Conservation (phyloP, 2,113 vertebrate species). For the Python bivittatus region DNA sequence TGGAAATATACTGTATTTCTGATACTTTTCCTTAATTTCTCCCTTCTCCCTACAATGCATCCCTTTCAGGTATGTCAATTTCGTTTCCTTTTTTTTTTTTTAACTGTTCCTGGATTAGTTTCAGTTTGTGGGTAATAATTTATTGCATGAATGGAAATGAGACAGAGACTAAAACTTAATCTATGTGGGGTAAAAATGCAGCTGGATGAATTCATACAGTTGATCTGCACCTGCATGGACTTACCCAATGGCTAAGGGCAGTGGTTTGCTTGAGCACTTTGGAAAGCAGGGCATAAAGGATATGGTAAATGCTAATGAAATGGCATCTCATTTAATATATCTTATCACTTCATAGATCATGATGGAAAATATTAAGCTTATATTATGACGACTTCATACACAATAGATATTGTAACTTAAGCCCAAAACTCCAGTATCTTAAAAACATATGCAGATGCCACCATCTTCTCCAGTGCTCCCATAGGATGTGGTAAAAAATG, state of each 20-base stretch:
- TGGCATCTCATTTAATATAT: background rate
- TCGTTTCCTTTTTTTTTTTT: constrained; percentile 40
- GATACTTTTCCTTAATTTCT: constrained; percentile 10
- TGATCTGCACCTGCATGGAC: constrained; percentile 25
- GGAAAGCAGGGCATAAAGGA: constrained; percentile 23
- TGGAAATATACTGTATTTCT: background rate
- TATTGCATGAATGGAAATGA: constrained; percentile 54
- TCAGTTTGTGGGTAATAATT: constrained; percentile 52
- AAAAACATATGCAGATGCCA: background rate
- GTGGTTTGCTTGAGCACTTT: constrained; percentile 37
- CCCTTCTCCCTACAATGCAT: background rate
- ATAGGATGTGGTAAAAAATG: background rate
- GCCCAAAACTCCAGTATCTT: background rate
- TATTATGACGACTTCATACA: constrained; percentile 9
- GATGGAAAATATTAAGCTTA: constrained; percentile 10
- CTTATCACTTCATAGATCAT: constrained; percentile 17
- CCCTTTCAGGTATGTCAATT: constrained; percentile 45
- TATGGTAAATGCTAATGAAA: constrained; percentile 20
- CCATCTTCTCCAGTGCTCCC: background rate
- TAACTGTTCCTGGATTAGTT: constrained; percentile 54
- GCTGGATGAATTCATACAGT: constrained; percentile 42
- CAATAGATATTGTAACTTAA: background rate
- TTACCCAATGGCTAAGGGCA: constrained; percentile 34
- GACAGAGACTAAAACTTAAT: constrained; percentile 52
- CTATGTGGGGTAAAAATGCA: constrained; percentile 45